Evolutionary conservation across 2,797 vertebrate species (phyloP).

Genomic region (Strix occidentalis): DNA sequence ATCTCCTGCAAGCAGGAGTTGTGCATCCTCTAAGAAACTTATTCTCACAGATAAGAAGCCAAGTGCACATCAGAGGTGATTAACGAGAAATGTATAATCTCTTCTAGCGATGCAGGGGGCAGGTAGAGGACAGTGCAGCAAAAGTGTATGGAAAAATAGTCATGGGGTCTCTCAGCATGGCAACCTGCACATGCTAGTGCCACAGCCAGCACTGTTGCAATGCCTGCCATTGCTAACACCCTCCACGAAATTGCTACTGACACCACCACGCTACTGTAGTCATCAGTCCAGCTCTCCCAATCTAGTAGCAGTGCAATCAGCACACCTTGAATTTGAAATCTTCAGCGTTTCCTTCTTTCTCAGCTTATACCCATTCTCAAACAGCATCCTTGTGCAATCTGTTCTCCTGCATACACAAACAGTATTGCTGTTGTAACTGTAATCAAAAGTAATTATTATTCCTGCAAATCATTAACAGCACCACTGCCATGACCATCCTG

Average conservation of each 20-base stretch:
- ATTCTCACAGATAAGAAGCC: slow-evolving; percentile 48
- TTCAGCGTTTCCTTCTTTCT: not conserved
- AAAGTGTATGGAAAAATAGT: not conserved
- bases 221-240: not conserved
- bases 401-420: not conserved
- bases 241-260: not conserved
- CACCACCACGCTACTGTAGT: too few relatives aligned
- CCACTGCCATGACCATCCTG: not conserved
- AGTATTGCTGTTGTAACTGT: not conserved
- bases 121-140: slow-evolving; percentile 20
- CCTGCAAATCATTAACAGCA: not conserved
- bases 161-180: not conserved
- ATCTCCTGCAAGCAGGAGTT: slow-evolving; percentile 11
- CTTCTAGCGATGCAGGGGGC: not conserved
- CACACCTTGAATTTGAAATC: not conserved
- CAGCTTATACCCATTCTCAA: not conserved
- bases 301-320: not conserved
- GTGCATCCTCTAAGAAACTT: slow-evolving; percentile 17
- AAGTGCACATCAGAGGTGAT: slow-evolving; percentile 32
- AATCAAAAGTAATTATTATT: not conserved
- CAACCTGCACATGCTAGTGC: not conserved
- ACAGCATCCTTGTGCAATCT: not conserved
- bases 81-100: slow-evolving; percentile 19
- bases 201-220: not conserved
- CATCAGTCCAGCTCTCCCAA: not conserved